A percentile compares a stretch with the other conserved stretches of the same genome.
These are phyloP conservation scores for Meandrina meandrites DNA, from an alignment of 92 coral and sea anemone species.

Conservation along the genomic window DNA sequence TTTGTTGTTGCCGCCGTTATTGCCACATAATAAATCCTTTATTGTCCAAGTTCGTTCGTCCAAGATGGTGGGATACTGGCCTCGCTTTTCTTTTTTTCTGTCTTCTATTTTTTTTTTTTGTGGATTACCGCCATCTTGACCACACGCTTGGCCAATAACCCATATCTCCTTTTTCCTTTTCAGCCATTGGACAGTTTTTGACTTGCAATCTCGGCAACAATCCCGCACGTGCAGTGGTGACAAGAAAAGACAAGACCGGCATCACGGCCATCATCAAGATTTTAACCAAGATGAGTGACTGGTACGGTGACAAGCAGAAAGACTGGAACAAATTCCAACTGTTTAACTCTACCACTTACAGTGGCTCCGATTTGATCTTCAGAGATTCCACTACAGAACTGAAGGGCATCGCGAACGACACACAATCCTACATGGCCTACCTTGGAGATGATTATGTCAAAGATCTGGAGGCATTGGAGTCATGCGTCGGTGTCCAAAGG, in stretches of 20 bases:
- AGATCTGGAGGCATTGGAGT: neutral
- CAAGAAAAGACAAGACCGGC: slow-evolving; percentile 19
- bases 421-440: slow-evolving; percentile 22
- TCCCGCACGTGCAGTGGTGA: slow-evolving; percentile 58
- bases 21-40: no score
- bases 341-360: slow-evolving; percentile 44
- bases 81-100: no score
- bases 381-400: slow-evolving; percentile 46
- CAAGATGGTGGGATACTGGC: no score
- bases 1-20: no score
- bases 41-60: no score
- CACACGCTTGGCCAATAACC: no score
- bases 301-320: slow-evolving; percentile 23
- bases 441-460: slow-evolving; percentile 33
- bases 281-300: slow-evolving; percentile 14
- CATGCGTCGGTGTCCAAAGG: neutral
- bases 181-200: neutral
- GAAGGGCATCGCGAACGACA: slow-evolving; percentile 5
- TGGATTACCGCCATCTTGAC: no score
- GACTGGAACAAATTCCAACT: slow-evolving; percentile 37
- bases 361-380: slow-evolving; percentile 33
- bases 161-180: no score
- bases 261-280: slow-evolving; percentile 1
- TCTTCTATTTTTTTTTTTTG: no score
- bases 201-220: slow-evolving; percentile 36